A percentile compares a stretch with the other conserved stretches of the same genome.
Conservation (phyloP, 1,140 invertebrate species). For the Callitettix versicolor region DNA sequence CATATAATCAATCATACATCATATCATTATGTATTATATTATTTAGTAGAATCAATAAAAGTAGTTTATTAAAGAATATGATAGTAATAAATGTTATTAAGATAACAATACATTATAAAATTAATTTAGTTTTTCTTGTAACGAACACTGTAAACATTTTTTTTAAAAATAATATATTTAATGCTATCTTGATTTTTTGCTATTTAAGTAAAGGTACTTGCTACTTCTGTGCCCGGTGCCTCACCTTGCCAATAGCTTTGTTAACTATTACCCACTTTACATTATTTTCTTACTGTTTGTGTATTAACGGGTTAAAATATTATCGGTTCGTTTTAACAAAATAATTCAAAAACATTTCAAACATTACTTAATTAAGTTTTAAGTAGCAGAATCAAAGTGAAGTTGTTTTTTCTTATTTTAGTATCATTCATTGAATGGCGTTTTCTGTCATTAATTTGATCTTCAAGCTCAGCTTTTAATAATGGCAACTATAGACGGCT, state of each 20-base stretch:
- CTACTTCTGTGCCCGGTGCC: too few relatives aligned
- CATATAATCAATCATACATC: too few relatives aligned
- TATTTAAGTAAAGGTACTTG: too few relatives aligned
- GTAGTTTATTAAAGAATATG: too few relatives aligned
- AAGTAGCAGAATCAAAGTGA: background rate
- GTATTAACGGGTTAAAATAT: conserved; percentile 16
- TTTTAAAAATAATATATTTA: too few relatives aligned
- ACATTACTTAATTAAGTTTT: background rate
- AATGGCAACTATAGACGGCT: conserved; percentile 6
- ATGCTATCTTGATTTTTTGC: too few relatives aligned
- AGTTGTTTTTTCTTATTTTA: background rate
- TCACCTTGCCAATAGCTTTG: background rate
- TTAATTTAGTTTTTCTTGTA: too few relatives aligned
- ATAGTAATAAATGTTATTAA: too few relatives aligned
- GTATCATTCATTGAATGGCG: background rate
- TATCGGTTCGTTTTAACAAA: background rate
- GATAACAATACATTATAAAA: too few relatives aligned
- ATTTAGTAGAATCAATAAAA: too few relatives aligned
- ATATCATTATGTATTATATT: too few relatives aligned
- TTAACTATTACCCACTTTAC: conserved; percentile 14
- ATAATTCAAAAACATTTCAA: background rate
- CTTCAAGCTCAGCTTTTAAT: conserved; percentile 12
- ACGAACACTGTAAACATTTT: too few relatives aligned
- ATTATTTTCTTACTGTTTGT: conserved; percentile 9
- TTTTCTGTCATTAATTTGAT: background rate